These are phyloP conservation scores for Chaitophorus viminalis DNA, from an alignment of 2,888 invertebrate genomes.

Conservation along the genomic window DNA sequence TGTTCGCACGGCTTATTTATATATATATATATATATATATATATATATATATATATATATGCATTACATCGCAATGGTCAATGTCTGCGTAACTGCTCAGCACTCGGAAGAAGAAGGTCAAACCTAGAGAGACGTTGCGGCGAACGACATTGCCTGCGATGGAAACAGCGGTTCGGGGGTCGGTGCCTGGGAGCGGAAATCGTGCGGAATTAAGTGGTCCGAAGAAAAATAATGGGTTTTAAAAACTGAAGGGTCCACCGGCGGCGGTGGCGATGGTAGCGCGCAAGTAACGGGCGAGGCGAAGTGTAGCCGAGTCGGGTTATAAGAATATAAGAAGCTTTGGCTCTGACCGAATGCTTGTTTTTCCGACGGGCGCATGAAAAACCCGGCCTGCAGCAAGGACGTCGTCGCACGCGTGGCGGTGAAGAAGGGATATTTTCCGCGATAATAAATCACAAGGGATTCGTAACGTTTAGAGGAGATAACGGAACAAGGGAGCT, in stretches of 20 bases:
- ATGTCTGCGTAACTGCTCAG: neutral
- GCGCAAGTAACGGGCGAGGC: neutral
- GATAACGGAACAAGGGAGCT: conserved; percentile 60
- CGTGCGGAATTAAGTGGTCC: conserved; percentile 44
- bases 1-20: neutral
- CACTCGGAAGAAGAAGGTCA: neutral
- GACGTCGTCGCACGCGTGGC: neutral
- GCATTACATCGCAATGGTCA: too few species aligned
- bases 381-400: neutral
- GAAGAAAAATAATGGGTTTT: conserved; percentile 54
- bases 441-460: conserved; percentile 58
- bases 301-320: neutral
- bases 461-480: conserved; percentile 58
- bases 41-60: too few species aligned
- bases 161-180: neutral
- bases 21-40: too few species aligned
- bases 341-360: conserved; percentile 25
- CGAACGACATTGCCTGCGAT: neutral
- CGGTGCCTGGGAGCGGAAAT: conserved; percentile 12
- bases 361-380: conserved; percentile 43
- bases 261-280: neutral
- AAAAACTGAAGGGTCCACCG: conserved; percentile 36
- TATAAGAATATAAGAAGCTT: neutral
- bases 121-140: neutral
- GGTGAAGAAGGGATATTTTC: conserved; percentile 34